Evolutionary conservation across 2,888 invertebrate species (phyloP).

Genomic region (Ethmia dodecea): DNA sequence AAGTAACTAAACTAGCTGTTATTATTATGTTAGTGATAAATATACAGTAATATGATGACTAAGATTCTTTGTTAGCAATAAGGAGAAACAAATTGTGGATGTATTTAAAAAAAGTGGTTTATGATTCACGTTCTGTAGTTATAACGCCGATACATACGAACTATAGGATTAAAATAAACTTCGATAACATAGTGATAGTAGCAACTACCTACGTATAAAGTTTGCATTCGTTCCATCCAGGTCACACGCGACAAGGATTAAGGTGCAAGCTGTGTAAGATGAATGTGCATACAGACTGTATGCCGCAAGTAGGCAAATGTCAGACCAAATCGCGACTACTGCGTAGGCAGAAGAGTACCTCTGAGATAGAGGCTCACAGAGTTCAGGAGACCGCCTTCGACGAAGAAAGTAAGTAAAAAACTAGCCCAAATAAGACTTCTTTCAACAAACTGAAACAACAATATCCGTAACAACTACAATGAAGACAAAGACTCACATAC

Average conservation of each 20-base stretch:
- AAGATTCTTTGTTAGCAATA: too few species aligned
- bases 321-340: conserved; percentile 91
- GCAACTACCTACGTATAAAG: too few species aligned
- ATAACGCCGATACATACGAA: neutral
- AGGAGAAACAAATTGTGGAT: too few species aligned
- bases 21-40: too few species aligned
- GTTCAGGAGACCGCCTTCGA: conserved; percentile 80
- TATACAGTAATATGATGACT: too few species aligned
- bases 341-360: conserved; percentile 92
- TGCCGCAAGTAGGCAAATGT: conserved; percentile 88
- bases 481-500: too few species aligned
- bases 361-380: conserved; percentile 85
- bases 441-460: too few species aligned
- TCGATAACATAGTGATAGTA: too few species aligned
- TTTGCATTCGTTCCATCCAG: conserved; percentile 69
- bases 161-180: too few species aligned
- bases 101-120: neutral
- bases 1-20: too few species aligned
- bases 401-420: conserved; percentile 91
- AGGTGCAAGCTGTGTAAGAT: conserved; percentile 94
- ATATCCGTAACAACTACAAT: too few species aligned
- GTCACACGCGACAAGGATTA: conserved; percentile 93
- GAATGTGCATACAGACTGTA: conserved; percentile 94
- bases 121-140: neutral
- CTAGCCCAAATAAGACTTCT: too few species aligned